Base-by-base conservation (phyloP, 2,888 invertebrate genomes). In the Eilema sororculum region DNA sequence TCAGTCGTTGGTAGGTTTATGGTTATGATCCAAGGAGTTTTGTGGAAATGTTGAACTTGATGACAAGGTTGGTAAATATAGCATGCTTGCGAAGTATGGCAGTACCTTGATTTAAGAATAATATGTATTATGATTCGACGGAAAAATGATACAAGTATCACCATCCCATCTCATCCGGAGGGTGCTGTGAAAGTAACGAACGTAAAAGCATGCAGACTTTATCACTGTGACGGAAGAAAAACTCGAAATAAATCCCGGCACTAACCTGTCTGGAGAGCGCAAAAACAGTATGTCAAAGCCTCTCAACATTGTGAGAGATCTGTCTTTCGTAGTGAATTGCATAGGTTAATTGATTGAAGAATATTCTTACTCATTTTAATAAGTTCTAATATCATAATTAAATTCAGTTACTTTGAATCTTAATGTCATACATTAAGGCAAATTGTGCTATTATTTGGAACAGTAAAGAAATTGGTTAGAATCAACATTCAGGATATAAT, bases 11-110 rank as follows among this genome's bases (percentile, higher is more conserved):
- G 60, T 71, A 73, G 56, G 64, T 80, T 80, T 75, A 80, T 59
- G 77, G 71, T 77, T 78, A 80, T 73, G 68, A 74, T 77, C 67
- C 67, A 30, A 71, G 58, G 62, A 77, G 69, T 67, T 73, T 62
- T 46, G 64, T 33, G n/a, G 22, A 68, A 77, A 79, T 73, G 74
- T 64, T 72, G 65, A 62, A 52, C 65, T 69, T 64, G 67, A 67
- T 46, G 70, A 65, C 57, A 56, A 73, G 78, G 69, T n/a, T n/a
- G n/a, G n/a, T 74, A 61, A 16, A 67, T 72, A 74, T 78, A 69
- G 77, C 77, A 67, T 62, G 22, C 57, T 59, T 20, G 37, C 37
- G 28, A 77, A 73, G 67, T 67, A 69, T 60, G 28, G 57, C 62
- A 64, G 61, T 20, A 30, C 13, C 37, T 65, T 67, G 25, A 61